Base-by-base conservation (phyloP, 2,797 vertebrate genomes). In the Rhabdomys pumilio region DNA sequence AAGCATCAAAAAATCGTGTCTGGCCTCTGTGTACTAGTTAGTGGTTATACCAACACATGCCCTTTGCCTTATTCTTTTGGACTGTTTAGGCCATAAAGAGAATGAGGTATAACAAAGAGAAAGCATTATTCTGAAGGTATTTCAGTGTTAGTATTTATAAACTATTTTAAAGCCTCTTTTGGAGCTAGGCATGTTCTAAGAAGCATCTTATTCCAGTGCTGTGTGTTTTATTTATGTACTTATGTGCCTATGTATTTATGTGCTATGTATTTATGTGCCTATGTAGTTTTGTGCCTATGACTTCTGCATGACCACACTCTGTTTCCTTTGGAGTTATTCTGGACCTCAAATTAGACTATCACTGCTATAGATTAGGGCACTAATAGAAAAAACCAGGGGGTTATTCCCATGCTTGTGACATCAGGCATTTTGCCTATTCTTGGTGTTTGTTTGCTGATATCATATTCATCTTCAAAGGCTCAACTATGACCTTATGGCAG, bases 141-240 rank as follows among this genome's bases (percentile, higher is more conserved):
- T 59, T 53, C 24, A 61, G 29, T 80, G 59, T 84, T 84, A 34
- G 12, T 47, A 17, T 95, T 94, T 65, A 61, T 55, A 57, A 95
- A 92, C 77, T 61, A 50, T 96, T 93, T 65, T 53, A 88, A 69
- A 91, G 1, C 59, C 41, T 84, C n/a, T 94, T 89, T 92, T 34
- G 26, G 44, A 72, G 24, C 76, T 29, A 84, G 20, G 3, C 24
- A 79, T 90, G 12, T 91, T 92, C 41, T 2, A 89, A 93, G 55
- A 75, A 55, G 76, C 55, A 2, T 55, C 47, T 75, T 50, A 87
- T 93, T 95, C 10, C 61, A n/a, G 38, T 59, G 13, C 17, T 63
- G 3, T 82, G 20, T 6, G 17, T 22, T 80, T 11, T 69, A 61
- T 31, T 75, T 91, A 67, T 89, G 77, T 69, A 61, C 26, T 75